Evolutionary conservation across 53 echinoderm and acorn worm genomes (phyloP), one percentile per base, ranked within the genome.

Genomic region (Holothuria scabra): DNA sequence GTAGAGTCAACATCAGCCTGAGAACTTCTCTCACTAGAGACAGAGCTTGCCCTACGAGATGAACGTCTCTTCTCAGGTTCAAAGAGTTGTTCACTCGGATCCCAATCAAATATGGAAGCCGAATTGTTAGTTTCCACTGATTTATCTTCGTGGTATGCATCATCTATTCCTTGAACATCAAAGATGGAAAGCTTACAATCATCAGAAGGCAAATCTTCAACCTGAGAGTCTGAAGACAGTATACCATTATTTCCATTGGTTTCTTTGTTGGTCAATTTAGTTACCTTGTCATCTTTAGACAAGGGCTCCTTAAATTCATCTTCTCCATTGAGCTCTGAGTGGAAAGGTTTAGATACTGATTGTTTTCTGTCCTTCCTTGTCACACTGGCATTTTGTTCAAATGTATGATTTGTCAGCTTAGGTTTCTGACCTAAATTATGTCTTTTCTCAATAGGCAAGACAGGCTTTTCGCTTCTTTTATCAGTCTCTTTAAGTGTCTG

Each of bases 121-220:
- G 78, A 56, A 55, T 55, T 31, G 28, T 56, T 30, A 12, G 78
- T 76, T 58, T 76, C 71, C 20, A 41, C 23, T 24, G 44, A 52
- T 76, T 76, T 76, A 19, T 76, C 78, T 20, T 20, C 26, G 19
- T 57, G 78, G 7, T 31, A 32, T 30, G 58, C 57, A 76, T 76
- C 71, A 71, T 71, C 78, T 19, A 55, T 76, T 32, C 58, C 78
- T 76, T 76, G 78, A 18, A 76, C 58, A 57, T 76, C 78, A 76
- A 57, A 76, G 46, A 76, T 55, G 31, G 78, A 76, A 12, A 56
- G 49, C 24, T 56, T 56, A 21, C 56, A 16, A 28, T 76, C 30
- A 52, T 52, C 52, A 16, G 52, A 52, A 52, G 52, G 16, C 18
- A 52, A 14, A 52, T 52, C 18, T 52, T 52, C 52, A 52, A 52